phyloP scores from a whole-genome alignment of 2,888 invertebrate genomes.

The Cheilosia scutellata region DNA sequence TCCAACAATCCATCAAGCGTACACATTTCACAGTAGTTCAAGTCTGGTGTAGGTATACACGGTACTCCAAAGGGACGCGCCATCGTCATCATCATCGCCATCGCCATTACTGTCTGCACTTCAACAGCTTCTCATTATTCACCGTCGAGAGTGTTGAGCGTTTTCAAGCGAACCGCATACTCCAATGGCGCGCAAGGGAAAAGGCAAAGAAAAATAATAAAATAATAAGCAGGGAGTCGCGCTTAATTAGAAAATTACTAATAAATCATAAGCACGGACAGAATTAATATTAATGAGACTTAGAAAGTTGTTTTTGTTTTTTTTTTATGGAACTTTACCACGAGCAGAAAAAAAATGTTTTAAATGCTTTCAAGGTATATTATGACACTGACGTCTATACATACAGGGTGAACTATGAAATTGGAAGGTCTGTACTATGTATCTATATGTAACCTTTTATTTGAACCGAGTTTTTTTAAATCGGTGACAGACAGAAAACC shows the following conservation, averaged over 20 bases:
- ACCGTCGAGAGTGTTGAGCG: conserved; percentile 34
- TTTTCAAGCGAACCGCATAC: conserved; percentile 22
- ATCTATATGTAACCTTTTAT: background rate
- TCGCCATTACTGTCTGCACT: conserved; percentile 67
- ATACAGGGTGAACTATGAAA: conserved; percentile 7
- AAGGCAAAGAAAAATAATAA: conserved; percentile 21
- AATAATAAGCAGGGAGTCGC: conserved; percentile 53
- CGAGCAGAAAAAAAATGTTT: background rate
- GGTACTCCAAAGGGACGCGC: conserved; percentile 45
- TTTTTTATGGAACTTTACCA: background rate
- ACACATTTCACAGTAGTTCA: conserved; percentile 31
- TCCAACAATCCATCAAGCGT: conserved; percentile 65
- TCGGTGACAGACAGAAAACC: too few species aligned
- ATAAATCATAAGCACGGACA: conserved; percentile 81
- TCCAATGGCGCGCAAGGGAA: background rate
- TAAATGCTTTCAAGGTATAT: background rate
- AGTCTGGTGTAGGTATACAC: conserved; percentile 22
- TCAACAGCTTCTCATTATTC: conserved; percentile 63
- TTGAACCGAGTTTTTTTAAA: background rate
- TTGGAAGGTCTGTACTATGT: background rate
- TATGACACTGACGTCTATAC: background rate
- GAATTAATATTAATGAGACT: conserved; percentile 81
- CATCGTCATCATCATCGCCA: conserved; percentile 43
- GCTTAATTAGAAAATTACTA: conserved; percentile 82
- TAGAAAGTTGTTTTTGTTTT: conserved; percentile 48